These are phyloP conservation scores for Datnioides undecimradiatus DNA, from an alignment of 2,113 vertebrate genomes.

Conservation along the genomic window DNA sequence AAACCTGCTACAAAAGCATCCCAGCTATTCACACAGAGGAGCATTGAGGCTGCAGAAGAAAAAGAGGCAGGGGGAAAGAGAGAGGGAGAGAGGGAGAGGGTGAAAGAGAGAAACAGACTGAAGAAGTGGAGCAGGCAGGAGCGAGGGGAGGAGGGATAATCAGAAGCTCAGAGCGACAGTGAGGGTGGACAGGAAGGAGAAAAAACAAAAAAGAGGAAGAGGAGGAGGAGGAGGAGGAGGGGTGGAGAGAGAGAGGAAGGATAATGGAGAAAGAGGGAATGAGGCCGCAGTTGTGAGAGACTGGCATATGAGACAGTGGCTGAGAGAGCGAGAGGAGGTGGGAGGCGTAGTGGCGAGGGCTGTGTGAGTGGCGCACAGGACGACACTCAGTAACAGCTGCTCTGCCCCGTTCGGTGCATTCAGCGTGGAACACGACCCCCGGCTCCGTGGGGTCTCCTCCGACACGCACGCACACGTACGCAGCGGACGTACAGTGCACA, in stretches of 20 bases:
- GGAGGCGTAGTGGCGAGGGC: conserved; percentile 5
- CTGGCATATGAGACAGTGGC: conserved; percentile 49
- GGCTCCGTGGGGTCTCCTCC: conserved; percentile 26
- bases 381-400: conserved; percentile 51
- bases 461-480: conserved; percentile 20
- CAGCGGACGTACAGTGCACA: conserved; percentile 45
- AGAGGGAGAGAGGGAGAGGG: not conserved
- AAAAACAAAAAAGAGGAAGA: not conserved
- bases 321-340: conserved; percentile 16
- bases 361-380: conserved; percentile 36
- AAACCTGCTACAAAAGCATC: conserved; percentile 82
- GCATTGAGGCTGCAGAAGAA: conserved; percentile 55
- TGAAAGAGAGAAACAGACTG: conserved; percentile 52
- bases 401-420: conserved; percentile 42
- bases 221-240: conserved; percentile 5
- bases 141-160: conserved; percentile 40
- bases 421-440: conserved; percentile 51
- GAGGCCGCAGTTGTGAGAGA: conserved; percentile 62
- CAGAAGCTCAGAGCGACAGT: conserved; percentile 33
- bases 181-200: conserved; percentile 32
- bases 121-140: conserved; percentile 43
- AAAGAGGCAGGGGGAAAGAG: conserved; percentile 15
- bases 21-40: conserved; percentile 78
- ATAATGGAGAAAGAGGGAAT: conserved; percentile 52
- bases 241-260: conserved; percentile 7